Evolutionary conservation across 2,113 vertebrate genomes (phyloP).

Genomic region (Chloroceryle aenea): DNA sequence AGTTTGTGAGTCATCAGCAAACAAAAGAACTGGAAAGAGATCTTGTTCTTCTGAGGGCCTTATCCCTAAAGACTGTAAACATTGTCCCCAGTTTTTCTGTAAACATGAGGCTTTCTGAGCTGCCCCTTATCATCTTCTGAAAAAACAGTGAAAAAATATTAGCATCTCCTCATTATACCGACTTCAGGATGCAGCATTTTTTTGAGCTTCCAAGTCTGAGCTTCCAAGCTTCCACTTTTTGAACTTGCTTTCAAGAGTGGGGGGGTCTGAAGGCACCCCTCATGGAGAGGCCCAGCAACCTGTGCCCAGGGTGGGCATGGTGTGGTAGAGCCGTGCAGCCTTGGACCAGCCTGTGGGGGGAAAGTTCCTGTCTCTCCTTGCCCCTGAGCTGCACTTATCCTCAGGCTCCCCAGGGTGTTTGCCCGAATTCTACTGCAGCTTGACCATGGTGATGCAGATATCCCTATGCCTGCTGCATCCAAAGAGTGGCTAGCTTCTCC

Average conservation of each 20-base stretch:
- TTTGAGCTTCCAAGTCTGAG: background rate
- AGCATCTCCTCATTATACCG: background rate
- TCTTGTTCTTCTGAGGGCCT: background rate
- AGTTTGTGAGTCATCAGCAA: background rate
- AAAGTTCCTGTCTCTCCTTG: accelerated
- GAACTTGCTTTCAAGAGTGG: background rate
- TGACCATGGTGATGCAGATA: accelerated
- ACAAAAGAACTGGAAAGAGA: background rate
- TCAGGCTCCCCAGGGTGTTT: background rate
- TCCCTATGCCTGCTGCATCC: background rate
- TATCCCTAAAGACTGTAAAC: background rate
- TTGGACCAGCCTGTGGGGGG: background rate
- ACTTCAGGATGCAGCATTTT: background rate
- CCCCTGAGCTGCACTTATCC: background rate
- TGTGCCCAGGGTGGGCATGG: accelerated
- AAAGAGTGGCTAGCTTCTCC: background rate
- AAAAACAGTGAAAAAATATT: background rate
- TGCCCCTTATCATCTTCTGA: background rate
- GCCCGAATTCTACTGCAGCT: background rate
- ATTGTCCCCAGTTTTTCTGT: background rate
- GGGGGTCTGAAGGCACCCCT: background rate
- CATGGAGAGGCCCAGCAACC: accelerated
- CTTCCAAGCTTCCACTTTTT: too few species aligned
- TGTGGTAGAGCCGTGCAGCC: accelerated
- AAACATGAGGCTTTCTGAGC: background rate